Conservation (phyloP, 2,113 vertebrate species). For the Carettochelys insculpta region DNA sequence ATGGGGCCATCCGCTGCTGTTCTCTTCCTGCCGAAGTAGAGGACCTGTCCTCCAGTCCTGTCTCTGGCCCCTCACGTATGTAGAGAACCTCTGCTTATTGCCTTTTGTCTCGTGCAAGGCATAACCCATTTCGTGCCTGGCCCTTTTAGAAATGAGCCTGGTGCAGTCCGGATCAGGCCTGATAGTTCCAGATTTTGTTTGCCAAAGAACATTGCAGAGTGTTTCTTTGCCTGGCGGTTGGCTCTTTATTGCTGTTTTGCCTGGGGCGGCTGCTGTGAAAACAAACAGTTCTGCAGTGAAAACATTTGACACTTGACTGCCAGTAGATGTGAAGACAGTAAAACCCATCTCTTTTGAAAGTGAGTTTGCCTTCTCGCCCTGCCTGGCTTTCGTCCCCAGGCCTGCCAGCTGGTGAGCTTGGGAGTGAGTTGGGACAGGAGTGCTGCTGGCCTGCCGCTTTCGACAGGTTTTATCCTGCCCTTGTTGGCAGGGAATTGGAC, state of each 20-base stretch:
- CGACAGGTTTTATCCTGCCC: neutral
- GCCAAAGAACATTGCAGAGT: rapidly evolving
- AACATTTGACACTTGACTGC: neutral
- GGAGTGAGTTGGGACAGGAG: neutral
- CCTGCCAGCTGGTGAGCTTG: neutral
- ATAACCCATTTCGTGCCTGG: neutral
- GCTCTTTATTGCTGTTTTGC: neutral
- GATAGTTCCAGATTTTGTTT: neutral
- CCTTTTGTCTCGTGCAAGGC: neutral
- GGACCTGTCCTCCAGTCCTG: neutral
- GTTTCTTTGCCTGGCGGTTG: neutral
- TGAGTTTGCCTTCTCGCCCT: no score
- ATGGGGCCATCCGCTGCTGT: neutral
- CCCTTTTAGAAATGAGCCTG: neutral
- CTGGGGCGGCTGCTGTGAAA: neutral
- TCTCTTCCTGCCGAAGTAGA: neutral
- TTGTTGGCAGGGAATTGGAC: neutral
- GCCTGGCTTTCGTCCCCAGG: neutral
- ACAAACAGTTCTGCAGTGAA: neutral
- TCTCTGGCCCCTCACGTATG: neutral
- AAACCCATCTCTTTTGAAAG: neutral
- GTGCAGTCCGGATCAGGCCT: neutral
- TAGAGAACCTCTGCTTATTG: neutral
- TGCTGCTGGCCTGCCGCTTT: neutral
- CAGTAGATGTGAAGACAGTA: neutral